Conservation (phyloP, 1,140 invertebrate genomes). For the Acyrthosiphon pisum region DNA sequence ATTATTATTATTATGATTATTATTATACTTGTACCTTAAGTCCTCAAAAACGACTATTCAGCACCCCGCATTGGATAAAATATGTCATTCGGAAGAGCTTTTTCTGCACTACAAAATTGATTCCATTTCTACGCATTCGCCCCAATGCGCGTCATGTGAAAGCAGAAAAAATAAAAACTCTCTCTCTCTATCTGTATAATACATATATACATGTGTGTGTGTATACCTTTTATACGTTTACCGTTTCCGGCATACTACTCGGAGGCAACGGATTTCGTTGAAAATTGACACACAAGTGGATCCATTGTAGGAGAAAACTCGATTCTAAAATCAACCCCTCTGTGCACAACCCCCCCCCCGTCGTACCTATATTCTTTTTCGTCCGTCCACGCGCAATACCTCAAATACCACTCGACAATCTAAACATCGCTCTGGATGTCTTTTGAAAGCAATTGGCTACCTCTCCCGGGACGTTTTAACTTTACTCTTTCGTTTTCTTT, state of each 20-base stretch:
- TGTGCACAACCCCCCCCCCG: too few species aligned
- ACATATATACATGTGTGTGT: neutral
- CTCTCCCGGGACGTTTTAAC: slow-evolving; percentile 29
- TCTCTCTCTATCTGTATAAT: neutral
- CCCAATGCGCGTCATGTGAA: slow-evolving; percentile 1
- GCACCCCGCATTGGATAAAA: slow-evolving; percentile 17
- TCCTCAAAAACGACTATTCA: slow-evolving; percentile 32
- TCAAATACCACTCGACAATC: slow-evolving; percentile 45
- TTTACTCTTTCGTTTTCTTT: slow-evolving; percentile 23
- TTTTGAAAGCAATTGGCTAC: slow-evolving; percentile 43
- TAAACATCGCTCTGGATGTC: slow-evolving; percentile 31
- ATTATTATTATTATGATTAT: slow-evolving; percentile 13
- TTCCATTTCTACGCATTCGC: slow-evolving; percentile 34
- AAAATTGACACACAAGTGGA: slow-evolving; percentile 53
- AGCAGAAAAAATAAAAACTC: neutral
- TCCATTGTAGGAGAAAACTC: slow-evolving; percentile 52
- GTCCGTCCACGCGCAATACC: slow-evolving; percentile 25
- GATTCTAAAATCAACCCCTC: slow-evolving; percentile 36
- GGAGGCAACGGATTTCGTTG: slow-evolving; percentile 46
- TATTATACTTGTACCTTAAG: neutral
- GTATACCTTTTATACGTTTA: slow-evolving; percentile 45
- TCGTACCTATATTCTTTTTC: slow-evolving; percentile 1
- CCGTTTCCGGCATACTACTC: slow-evolving; percentile 22
- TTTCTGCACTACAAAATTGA: slow-evolving; percentile 35
- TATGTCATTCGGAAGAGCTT: slow-evolving; percentile 41